Evolutionary conservation across 2,888 invertebrate genomes (phyloP).

Genomic region (Saturnia japonica): DNA sequence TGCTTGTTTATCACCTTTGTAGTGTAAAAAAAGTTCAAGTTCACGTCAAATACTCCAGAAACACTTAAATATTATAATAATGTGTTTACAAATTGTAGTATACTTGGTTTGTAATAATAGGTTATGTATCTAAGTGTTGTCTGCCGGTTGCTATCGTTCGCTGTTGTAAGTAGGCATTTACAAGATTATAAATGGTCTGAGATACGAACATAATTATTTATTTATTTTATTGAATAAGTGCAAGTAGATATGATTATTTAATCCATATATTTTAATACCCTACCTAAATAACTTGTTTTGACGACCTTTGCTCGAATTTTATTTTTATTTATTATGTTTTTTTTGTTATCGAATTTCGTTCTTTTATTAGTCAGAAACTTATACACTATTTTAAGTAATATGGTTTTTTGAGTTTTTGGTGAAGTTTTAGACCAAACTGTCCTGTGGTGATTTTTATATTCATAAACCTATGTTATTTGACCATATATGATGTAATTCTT

Average conservation of each 20-base stretch:
- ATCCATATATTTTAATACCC: background rate
- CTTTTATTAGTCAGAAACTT: background rate
- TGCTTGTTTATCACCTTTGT: no score
- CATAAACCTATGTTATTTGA: no score
- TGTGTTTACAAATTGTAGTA: slow-evolving; percentile 22
- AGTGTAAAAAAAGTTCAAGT: no score
- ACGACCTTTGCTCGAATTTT: slow-evolving; percentile 1
- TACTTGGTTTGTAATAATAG: slow-evolving; percentile 18
- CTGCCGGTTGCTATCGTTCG: slow-evolving; percentile 24
- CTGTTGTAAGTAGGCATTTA: slow-evolving; percentile 25
- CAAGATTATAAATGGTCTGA: slow-evolving; percentile 27
- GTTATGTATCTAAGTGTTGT: slow-evolving; percentile 26
- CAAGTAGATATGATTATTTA: background rate
- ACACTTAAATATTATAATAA: slow-evolving; percentile 9
- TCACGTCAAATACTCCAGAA: background rate
- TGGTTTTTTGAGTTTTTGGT: no score
- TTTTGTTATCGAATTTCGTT: background rate
- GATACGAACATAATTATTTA: slow-evolving; percentile 7
- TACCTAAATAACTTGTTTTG: slow-evolving; percentile 11
- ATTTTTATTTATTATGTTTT: background rate
- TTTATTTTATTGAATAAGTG: background rate
- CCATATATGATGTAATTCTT: no score
- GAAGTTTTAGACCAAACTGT: no score
- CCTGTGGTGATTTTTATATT: no score
- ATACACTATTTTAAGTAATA: background rate